Percentiles rank a stretch among this genome's conserved stretches.
phyloP scores from a whole-genome alignment of 2,888 invertebrate species.

The Philereme vetulata region DNA sequence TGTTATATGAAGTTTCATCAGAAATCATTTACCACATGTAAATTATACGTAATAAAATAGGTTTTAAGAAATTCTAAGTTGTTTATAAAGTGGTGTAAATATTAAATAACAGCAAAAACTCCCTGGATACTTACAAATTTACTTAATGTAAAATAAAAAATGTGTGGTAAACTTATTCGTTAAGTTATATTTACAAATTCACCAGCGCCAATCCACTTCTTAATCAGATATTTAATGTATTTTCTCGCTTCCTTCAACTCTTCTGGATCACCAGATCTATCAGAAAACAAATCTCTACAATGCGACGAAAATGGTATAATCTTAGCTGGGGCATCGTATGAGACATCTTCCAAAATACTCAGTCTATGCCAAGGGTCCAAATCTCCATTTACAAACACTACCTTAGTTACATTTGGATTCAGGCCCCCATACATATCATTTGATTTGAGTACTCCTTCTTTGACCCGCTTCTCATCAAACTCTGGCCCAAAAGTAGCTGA shows the following conservation, averaged over 20 bases:
- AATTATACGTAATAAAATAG: no score
- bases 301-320: constrained; percentile 62
- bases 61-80: no score
- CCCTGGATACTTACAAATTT: no score
- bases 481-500: constrained; percentile 66
- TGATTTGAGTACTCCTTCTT: constrained; percentile 62
- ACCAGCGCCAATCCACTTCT: constrained; percentile 65
- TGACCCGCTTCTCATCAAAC: constrained; percentile 60
- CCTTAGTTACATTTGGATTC: constrained; percentile 76
- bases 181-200: constrained; percentile 36
- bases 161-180: neutral
- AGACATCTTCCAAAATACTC: constrained; percentile 73
- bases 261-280: constrained; percentile 53
- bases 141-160: no score
- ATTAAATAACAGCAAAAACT: no score
- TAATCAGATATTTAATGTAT: constrained; percentile 65
- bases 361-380: constrained; percentile 84
- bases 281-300: constrained; percentile 64
- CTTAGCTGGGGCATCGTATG: constrained; percentile 66
- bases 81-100: no score
- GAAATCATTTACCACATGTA: no score
- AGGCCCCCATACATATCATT: constrained; percentile 79
- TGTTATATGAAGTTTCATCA: neutral
- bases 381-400: constrained; percentile 84
- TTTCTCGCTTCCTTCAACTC: constrained; percentile 65